phyloP scores from a whole-genome alignment of 2,113 vertebrate species.

The Vidua chalybeata region DNA sequence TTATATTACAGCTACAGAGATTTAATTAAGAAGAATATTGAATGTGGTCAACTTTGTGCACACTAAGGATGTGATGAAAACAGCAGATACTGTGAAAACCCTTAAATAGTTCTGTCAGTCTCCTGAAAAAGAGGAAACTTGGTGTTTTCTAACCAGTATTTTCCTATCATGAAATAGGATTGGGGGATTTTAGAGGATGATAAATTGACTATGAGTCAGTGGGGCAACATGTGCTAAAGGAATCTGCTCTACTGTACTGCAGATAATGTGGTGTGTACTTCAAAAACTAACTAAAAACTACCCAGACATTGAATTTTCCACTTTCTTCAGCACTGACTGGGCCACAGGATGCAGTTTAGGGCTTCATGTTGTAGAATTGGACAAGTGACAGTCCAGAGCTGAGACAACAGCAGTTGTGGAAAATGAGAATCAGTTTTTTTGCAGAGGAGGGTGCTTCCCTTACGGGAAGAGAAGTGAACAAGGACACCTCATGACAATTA shows the following conservation, averaged over 20 bases:
- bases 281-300: not conserved
- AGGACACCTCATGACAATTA: conserved; percentile 12
- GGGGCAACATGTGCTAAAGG: not conserved
- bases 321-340: conserved; percentile 33
- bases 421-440: conserved; percentile 18
- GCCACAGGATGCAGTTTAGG: not conserved
- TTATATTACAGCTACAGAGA: not conserved
- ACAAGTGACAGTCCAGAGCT: not conserved
- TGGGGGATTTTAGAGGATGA: conserved; percentile 58
- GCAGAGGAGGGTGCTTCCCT: not conserved
- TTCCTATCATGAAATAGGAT: conserved; percentile 41
- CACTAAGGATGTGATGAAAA: not conserved
- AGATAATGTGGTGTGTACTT: not conserved
- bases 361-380: not conserved
- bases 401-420: not conserved
- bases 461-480: not conserved
- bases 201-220: conserved; percentile 55
- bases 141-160: not conserved
- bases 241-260: not conserved
- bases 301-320: conserved; percentile 27
- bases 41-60: not conserved
- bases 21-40: not conserved
- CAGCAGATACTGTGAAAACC: not conserved
- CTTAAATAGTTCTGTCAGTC: conserved; percentile 48
- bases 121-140: conserved; percentile 51